These are phyloP conservation scores for Chaetura pelagica DNA, from an alignment of 2,113 vertebrate species.

Conservation along the genomic window DNA sequence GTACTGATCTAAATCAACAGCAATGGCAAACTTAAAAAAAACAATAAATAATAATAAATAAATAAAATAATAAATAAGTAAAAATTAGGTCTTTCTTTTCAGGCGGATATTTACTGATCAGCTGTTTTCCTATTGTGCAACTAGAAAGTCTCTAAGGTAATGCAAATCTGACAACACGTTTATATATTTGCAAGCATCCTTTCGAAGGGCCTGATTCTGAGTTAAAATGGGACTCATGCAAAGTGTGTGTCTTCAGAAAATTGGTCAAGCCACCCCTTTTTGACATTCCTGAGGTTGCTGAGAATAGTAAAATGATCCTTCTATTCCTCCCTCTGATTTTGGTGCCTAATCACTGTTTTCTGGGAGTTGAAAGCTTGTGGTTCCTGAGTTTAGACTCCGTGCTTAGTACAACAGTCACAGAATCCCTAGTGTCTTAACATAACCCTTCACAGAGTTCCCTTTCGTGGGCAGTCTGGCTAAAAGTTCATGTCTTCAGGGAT, in stretches of 20 bases:
- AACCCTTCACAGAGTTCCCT: conserved; percentile 7
- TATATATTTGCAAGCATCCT: not conserved
- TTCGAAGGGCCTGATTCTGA: not conserved
- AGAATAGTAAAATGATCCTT: not conserved
- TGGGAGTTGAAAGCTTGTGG: not conserved
- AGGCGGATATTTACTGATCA: not conserved
- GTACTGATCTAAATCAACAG: not conserved
- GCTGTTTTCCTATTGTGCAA: not conserved
- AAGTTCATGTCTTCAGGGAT: not conserved
- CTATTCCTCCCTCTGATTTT: not conserved
- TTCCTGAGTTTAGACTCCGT: not conserved
- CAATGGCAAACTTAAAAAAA: not conserved
- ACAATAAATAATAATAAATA: no score
- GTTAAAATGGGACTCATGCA: not conserved
- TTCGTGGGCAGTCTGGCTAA: not conserved
- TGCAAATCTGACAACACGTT: not conserved
- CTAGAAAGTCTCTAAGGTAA: not conserved
- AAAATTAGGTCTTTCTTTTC: not conserved
- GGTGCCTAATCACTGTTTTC: not conserved
- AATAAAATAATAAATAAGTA: no score
- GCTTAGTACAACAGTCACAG: not conserved
- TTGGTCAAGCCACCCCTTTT: not conserved
- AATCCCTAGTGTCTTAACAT: not conserved
- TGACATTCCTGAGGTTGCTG: not conserved
- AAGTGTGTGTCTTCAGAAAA: not conserved